These are phyloP conservation scores for Lucinisca nassula DNA, from an alignment of 2,888 invertebrate genomes.

Conservation along the genomic window DNA sequence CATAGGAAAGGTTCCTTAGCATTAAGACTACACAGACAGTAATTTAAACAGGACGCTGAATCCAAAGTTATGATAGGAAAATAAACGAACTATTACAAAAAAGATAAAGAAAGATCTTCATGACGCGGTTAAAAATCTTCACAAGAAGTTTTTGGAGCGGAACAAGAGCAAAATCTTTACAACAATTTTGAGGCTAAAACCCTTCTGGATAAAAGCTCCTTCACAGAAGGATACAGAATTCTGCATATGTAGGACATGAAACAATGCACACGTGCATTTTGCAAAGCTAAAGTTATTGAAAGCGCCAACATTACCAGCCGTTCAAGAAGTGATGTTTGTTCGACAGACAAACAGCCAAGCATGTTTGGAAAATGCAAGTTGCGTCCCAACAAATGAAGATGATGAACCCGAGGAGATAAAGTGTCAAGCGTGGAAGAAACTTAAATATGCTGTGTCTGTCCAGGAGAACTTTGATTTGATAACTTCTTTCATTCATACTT, in stretches of 20 bases:
- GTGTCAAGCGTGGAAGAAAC: constrained; percentile 43
- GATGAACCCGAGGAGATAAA: constrained; percentile 8
- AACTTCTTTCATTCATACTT: no score
- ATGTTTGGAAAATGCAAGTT: constrained; percentile 40
- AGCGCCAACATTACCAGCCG: constrained; percentile 25
- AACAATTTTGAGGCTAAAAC: constrained; percentile 48
- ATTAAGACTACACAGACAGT: not conserved
- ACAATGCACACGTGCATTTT: constrained; percentile 39
- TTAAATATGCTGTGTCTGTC: no score
- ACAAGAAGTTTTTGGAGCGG: constrained; percentile 43
- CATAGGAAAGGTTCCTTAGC: not conserved
- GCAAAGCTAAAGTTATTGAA: constrained; percentile 22
- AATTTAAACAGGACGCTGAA: constrained; percentile 50
- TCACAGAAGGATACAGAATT: constrained; percentile 49
- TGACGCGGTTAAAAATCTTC: constrained; percentile 44
- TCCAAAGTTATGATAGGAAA: constrained; percentile 49
- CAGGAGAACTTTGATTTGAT: no score
- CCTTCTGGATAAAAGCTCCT: constrained; percentile 49
- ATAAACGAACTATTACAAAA: constrained; percentile 35
- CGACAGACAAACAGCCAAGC: constrained; percentile 33
- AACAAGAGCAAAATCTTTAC: constrained; percentile 23
- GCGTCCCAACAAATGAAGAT: not conserved
- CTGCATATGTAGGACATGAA: constrained; percentile 61
- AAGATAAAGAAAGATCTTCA: constrained; percentile 37
- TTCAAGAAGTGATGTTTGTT: constrained; percentile 37